phyloP scores from a whole-genome alignment of 1,140 invertebrate species.

The Pygmarrhopalites habei region DNA sequence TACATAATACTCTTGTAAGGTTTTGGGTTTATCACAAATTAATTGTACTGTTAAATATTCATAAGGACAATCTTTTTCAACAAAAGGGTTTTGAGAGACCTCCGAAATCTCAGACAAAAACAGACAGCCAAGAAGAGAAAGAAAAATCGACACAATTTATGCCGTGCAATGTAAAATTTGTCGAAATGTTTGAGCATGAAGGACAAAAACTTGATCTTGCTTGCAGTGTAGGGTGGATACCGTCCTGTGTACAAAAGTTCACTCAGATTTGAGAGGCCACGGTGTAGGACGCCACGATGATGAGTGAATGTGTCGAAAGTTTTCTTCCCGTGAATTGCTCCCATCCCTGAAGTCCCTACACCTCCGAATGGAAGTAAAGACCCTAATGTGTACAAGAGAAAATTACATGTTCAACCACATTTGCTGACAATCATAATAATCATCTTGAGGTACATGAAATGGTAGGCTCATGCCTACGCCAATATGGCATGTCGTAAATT shows the following conservation, averaged over 20 bases:
- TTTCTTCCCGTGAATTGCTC: slow-evolving; percentile 83
- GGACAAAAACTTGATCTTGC: slow-evolving; percentile 11
- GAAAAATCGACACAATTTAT: not conserved
- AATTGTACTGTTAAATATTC: too few relatives aligned
- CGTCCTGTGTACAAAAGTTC: slow-evolving; percentile 16
- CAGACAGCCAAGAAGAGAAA: not conserved
- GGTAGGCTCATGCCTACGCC: too few relatives aligned
- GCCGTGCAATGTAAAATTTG: not conserved
- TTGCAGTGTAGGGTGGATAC: slow-evolving; percentile 20
- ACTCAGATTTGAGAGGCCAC: slow-evolving; percentile 21
- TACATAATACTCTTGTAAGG: too few relatives aligned
- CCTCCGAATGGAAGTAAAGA: slow-evolving; percentile 73
- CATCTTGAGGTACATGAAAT: too few relatives aligned
- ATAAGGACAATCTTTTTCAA: too few relatives aligned
- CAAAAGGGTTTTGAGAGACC: not conserved
- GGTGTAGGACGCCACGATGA: slow-evolving; percentile 18
- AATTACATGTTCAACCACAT: too few relatives aligned
- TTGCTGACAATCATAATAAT: too few relatives aligned
- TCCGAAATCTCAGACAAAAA: not conserved
- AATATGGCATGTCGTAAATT: too few relatives aligned
- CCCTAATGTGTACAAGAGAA: too few relatives aligned
- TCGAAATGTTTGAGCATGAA: slow-evolving; percentile 8
- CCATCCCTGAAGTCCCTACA: slow-evolving; percentile 82
- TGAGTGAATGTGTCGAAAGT: slow-evolving; percentile 89
- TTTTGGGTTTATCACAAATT: too few relatives aligned